These are phyloP conservation scores for Drosophila recens DNA, from an alignment of 2,888 invertebrate species.

Conservation along the genomic window DNA sequence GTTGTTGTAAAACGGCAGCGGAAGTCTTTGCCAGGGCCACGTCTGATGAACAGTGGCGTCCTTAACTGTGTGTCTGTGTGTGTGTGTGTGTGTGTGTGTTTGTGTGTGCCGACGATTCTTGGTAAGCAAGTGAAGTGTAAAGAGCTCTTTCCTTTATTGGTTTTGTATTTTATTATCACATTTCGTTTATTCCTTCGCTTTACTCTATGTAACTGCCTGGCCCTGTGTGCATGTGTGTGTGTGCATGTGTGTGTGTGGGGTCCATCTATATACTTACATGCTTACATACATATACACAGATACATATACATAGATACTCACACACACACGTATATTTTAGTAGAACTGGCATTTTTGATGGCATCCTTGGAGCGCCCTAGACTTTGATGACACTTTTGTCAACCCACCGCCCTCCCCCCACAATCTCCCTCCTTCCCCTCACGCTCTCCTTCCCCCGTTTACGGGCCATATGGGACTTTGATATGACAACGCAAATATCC, in stretches of 20 bases:
- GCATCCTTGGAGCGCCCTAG: constrained; percentile 74
- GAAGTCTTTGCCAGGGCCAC: constrained; percentile 68
- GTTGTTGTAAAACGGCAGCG: constrained; percentile 53
- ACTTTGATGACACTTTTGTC: constrained; percentile 80
- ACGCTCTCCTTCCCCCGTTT: constrained; percentile 57
- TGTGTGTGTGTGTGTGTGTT: constrained; percentile 27
- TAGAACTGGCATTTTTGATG: constrained; percentile 69
- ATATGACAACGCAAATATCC: constrained; percentile 84
- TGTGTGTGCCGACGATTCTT: constrained; percentile 66
- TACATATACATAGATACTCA: constrained; percentile 9
- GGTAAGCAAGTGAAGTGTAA: constrained; percentile 84
- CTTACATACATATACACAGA: constrained; percentile 20
- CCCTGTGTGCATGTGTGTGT: constrained; percentile 20
- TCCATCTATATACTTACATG: constrained; percentile 50
- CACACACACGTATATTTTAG: constrained; percentile 23
- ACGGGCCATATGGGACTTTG: constrained; percentile 85
- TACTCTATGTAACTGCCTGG: constrained; percentile 51
- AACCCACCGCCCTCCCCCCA: constrained; percentile 4
- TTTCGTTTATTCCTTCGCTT: constrained; percentile 78
- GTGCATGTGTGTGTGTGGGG: constrained; percentile 41
- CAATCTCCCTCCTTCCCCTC: constrained; percentile 9
- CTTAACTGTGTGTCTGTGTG: constrained; percentile 28
- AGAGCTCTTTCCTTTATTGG: constrained; percentile 85
- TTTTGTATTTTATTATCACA: constrained; percentile 83
- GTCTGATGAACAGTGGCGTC: constrained; percentile 56